These are phyloP conservation scores for Crambe crambe DNA, from an alignment of 37 sponge, comb jelly and placozoan species.

Conservation along the genomic window DNA sequence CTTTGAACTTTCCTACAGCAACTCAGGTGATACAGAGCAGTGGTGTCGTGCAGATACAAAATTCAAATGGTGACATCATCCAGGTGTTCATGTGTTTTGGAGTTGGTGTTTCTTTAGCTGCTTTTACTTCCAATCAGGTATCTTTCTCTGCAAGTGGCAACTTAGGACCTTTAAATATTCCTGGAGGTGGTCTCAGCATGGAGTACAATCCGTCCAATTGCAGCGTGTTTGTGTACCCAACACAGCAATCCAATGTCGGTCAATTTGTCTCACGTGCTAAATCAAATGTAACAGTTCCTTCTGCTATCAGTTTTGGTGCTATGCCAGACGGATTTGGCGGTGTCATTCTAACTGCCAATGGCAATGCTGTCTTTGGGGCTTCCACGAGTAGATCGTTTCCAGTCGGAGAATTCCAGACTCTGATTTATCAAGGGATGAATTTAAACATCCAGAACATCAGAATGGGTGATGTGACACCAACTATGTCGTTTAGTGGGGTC, in stretches of 20 bases:
- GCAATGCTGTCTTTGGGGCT: too few species aligned
- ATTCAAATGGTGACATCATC: not conserved
- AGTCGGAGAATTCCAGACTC: not conserved
- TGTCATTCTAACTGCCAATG: not conserved
- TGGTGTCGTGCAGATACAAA: not conserved
- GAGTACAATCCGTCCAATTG: not conserved
- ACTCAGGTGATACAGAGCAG: not conserved
- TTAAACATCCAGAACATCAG: not conserved
- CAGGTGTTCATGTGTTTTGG: not conserved
- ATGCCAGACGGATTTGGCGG: not conserved
- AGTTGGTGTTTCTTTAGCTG: not conserved
- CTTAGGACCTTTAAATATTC: not conserved
- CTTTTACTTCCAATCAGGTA: not conserved
- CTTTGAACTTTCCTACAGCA: slow-evolving; percentile 1
- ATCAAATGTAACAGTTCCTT: not conserved
- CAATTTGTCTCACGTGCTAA: not conserved
- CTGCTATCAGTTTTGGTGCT: not conserved
- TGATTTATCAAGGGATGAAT: not conserved
- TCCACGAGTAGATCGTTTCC: not conserved
- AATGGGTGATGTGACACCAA: not conserved
- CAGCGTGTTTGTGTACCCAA: slow-evolving; percentile 2
- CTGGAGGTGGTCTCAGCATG: not conserved
- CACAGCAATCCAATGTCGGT: not conserved
- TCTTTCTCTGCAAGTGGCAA: not conserved
- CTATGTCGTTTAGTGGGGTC: not conserved